These are phyloP conservation scores for Hymenopus coronatus DNA, from an alignment of 2,888 invertebrate species.

Conservation along the genomic window DNA sequence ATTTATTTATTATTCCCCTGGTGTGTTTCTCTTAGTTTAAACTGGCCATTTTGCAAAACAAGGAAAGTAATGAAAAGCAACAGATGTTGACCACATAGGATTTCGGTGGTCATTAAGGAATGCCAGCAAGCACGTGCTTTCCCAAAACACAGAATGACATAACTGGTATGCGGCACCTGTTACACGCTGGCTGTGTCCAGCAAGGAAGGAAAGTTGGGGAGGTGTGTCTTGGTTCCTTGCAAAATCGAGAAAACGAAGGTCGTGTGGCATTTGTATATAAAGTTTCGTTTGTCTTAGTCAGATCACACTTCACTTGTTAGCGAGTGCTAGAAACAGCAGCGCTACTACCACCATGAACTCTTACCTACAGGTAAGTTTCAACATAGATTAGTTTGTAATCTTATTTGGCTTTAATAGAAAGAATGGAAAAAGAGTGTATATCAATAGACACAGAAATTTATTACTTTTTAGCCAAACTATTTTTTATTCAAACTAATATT, in stretches of 20 bases:
- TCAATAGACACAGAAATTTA: too few relatives aligned
- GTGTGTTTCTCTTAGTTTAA: not conserved
- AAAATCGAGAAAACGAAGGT: not conserved
- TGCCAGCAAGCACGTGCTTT: not conserved
- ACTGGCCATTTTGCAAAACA: not conserved
- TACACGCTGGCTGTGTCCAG: not conserved
- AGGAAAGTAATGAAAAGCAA: not conserved
- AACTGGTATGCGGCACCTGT: not conserved
- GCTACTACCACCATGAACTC: not conserved
- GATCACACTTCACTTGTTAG: not conserved
- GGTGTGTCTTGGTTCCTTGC: not conserved
- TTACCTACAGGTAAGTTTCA: not conserved
- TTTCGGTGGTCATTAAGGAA: not conserved
- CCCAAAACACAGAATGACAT: not conserved
- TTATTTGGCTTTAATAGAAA: too few relatives aligned
- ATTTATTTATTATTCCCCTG: too few relatives aligned
- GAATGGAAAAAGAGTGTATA: too few relatives aligned
- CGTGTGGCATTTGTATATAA: not conserved
- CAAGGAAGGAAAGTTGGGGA: not conserved
- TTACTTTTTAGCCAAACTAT: too few relatives aligned
- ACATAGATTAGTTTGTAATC: not conserved
- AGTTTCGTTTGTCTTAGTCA: not conserved
- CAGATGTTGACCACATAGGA: not conserved
- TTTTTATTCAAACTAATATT: too few relatives aligned
- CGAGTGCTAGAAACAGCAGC: not conserved